Percentiles rank a stretch among this genome's conserved stretches.
phyloP scores from a whole-genome alignment of 2,113 vertebrate species.

The Delphinapterus leucas region DNA sequence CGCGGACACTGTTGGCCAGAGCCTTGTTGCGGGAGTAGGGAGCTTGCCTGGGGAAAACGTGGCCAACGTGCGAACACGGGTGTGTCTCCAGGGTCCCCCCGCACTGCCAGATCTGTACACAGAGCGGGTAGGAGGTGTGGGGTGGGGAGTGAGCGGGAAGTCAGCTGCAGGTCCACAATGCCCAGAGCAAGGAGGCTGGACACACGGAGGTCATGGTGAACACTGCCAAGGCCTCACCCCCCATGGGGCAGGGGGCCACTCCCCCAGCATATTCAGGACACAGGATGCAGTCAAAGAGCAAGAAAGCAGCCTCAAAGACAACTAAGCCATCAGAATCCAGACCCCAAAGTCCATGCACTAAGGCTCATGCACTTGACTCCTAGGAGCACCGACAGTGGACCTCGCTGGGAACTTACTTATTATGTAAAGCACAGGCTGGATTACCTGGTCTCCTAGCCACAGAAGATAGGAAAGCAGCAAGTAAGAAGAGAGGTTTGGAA shows the following conservation, averaged over 20 bases:
- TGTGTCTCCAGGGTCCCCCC: constrained; percentile 96
- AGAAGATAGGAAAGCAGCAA: constrained; percentile 71
- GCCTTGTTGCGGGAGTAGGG: constrained; percentile 95
- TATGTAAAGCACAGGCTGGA: neutral
- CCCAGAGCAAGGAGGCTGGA: neutral
- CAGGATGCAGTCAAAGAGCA: neutral
- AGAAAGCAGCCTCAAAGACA: neutral
- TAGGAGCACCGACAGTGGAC: neutral
- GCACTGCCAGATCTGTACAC: constrained; percentile 96
- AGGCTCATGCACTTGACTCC: neutral
- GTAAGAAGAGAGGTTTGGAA: constrained; percentile 60
- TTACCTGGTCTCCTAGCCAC: constrained; percentile 69
- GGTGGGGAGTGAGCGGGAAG: neutral
- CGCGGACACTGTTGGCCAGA: constrained; percentile 95
- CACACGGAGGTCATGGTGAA: neutral
- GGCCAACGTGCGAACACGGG: constrained; percentile 97
- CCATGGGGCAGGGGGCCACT: neutral
- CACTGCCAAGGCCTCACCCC: neutral
- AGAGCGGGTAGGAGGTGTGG: neutral
- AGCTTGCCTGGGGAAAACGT: constrained; percentile 96
- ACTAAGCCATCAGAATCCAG: neutral
- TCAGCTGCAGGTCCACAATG: fast-evolving
- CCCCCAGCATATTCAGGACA: neutral
- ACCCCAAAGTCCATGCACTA: constrained; percentile 14
- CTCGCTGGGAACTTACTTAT: neutral